phyloP scores from a whole-genome alignment of 2,797 vertebrate species.

The Characodon lateralis region DNA sequence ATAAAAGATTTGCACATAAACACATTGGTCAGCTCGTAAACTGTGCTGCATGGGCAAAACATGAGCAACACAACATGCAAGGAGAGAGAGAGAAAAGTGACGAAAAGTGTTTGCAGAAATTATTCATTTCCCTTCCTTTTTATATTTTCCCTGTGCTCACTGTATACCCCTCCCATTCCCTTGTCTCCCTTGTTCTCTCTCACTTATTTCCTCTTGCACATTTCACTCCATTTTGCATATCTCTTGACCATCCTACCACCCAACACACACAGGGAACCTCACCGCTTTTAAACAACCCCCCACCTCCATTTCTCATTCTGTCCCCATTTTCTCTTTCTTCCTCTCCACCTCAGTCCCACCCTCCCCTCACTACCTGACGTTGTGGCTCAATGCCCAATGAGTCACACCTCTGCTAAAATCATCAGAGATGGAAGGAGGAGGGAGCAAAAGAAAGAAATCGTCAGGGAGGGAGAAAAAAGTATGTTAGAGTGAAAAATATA shows the following conservation, averaged over 20 bases:
- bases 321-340: slow-evolving; percentile 36
- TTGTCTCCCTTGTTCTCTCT: slow-evolving; percentile 62
- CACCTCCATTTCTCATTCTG: slow-evolving; percentile 44
- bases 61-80: slow-evolving; percentile 64
- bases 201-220: slow-evolving; percentile 72
- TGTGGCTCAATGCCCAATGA: slow-evolving; percentile 81
- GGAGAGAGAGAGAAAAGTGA: slow-evolving; percentile 54
- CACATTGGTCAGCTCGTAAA: slow-evolving; percentile 69
- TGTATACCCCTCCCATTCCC: slow-evolving; percentile 69
- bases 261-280: slow-evolving; percentile 57
- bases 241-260: slow-evolving; percentile 47
- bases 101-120: slow-evolving; percentile 78
- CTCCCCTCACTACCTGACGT: slow-evolving; percentile 79
- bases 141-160: slow-evolving; percentile 77
- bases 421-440: slow-evolving; percentile 78
- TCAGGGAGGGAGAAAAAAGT: slow-evolving; percentile 74
- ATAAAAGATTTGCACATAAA: slow-evolving; percentile 79
- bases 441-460: slow-evolving; percentile 73
- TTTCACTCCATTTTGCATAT: slow-evolving; percentile 77
- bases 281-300: slow-evolving; percentile 66
- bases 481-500: slow-evolving; percentile 79
- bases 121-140: slow-evolving; percentile 80
- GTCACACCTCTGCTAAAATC: slow-evolving; percentile 86
- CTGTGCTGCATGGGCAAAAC: slow-evolving; percentile 57
- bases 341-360: slow-evolving; percentile 52